These are phyloP conservation scores for Acanthornis magna DNA, from an alignment of 2,797 vertebrate genomes.

Conservation along the genomic window DNA sequence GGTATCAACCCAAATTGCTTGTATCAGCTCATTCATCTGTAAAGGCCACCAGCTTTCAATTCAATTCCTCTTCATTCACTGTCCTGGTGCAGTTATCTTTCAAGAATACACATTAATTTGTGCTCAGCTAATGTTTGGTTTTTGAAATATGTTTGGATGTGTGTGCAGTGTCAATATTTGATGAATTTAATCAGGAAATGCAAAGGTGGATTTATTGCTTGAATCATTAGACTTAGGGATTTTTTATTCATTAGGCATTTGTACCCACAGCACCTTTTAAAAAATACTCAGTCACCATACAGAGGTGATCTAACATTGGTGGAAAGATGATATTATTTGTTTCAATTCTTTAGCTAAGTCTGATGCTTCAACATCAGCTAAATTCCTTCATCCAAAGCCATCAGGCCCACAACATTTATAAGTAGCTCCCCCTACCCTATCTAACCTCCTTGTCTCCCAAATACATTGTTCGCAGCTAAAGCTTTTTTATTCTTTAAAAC, in stretches of 20 bases:
- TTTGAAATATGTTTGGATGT: neutral
- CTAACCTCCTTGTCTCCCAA: neutral
- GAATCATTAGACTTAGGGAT: neutral
- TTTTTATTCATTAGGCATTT: neutral
- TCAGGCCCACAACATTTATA: neutral
- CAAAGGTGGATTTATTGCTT: neutral
- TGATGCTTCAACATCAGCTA: neutral
- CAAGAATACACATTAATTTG: neutral
- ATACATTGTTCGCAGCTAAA: neutral
- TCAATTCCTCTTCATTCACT: neutral
- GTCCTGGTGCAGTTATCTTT: neutral
- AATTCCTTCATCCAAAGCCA: neutral
- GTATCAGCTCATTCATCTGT: neutral
- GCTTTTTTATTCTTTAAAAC: neutral
- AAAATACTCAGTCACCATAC: neutral
- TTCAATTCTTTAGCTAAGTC: neutral
- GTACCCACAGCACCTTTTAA: neutral
- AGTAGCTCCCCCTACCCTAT: neutral
- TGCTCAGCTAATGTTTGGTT: neutral
- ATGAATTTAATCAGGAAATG: slow-evolving; percentile 34
- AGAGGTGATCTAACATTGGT: neutral
- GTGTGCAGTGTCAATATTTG: slow-evolving; percentile 6
- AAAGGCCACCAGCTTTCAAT: neutral
- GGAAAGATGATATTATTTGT: neutral
- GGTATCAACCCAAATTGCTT: neutral